Evolutionary conservation across 2,888 invertebrate species (phyloP), one percentile per base, ranked within the genome.

Genomic region (Habrosyne pyritoides): DNA sequence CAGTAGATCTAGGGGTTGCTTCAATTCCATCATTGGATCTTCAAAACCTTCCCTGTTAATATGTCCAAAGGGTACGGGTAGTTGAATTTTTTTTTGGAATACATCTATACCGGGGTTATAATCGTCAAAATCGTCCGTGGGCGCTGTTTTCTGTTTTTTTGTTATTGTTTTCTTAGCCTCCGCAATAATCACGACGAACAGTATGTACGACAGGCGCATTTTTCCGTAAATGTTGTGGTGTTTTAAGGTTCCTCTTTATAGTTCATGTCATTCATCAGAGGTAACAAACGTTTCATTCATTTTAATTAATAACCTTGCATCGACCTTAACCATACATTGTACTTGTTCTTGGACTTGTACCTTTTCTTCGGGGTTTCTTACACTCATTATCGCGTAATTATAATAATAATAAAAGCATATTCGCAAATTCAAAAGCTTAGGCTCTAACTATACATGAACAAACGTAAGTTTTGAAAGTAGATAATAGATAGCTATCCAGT

Each of bases 41-140:
- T 64, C 72, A 2, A 71, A 66, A 1, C 84, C 83, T 2, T 77
- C 69, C 61, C 59, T 70, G 7, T 61, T 71, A n/a, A 86, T 72
- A 47, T 83, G 80, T 22, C 80, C 79, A 56, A 84, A 85, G 1
- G 82, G 78, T 2, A 84, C 73, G 2, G 74, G 72, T 3, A 64
- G 36, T 4, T 22, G 42, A 3, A 54, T 54, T 6, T 33, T 26
- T 12, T 60, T 52, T 1, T 68, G 57, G 5, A 56, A 59, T 0
- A 53, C 36, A 21, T 63, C 56, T 18, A 42, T 8, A 6, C 8
- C 12, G 8, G 1, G 8, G 18, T 42, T 18, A 12, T 18, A n/a
- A 42, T 42, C 36, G 4, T 36, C 42, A 5, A 14, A 0, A 42
- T 18, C 18, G 42, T 18, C n/a, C 0, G 5, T 6, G 18, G 18